Base-by-base conservation (phyloP, 2,113 vertebrate genomes). In the Poeciliopsis prolifica region DNA sequence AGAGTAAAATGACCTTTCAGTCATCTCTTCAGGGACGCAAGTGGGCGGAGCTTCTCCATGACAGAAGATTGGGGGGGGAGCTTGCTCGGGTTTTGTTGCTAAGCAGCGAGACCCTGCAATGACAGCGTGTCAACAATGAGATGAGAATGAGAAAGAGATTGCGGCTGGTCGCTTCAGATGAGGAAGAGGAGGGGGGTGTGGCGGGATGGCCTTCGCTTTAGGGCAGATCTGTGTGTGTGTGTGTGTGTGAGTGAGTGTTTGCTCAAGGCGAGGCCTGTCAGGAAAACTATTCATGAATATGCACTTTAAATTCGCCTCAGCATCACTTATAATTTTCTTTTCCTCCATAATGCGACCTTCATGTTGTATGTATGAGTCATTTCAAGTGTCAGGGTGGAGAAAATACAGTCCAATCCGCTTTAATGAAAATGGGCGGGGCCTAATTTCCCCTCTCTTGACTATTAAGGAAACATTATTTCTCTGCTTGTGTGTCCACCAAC, bases 1-100 rank as follows among this genome's bases (percentile, higher is more conserved):
- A 78, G 79, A 91, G 85, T 85, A 65, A 78, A 83, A 81, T 92
- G 90, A 93, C 92, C 92, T 92, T 92, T 93, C 89, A 87, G 77
- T 92, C 87, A 81, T 80, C 81, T 80, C 85, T 81, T 82, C 37
- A 1, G 78, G 76, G 86, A 86, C 5, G 65, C 68, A 11, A 65
- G 54, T 70, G 62, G 86, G 82, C 58, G 85, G 89, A 69, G 84
- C 74, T 40, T 58, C n/a, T 42, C 31, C 42, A 51, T 54, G 61
- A 81, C 77, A 85, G 67, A 79, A 84, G 78, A 90, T 87, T 86
- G 33, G 30, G 19, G 8, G 24, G 7, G 22, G 15, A 58, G 17
- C 77, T 81, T 63, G 78, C 65, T 54, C 1, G 69, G 82, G 70
- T 87, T 82, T 75, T 85, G 87, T 91, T 91, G 89, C 90, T 88